Percentiles rank a stretch among this genome's conserved stretches.
These are phyloP conservation scores for Pandemis heparana DNA, from an alignment of 2,888 invertebrate genomes.

Conservation along the genomic window DNA sequence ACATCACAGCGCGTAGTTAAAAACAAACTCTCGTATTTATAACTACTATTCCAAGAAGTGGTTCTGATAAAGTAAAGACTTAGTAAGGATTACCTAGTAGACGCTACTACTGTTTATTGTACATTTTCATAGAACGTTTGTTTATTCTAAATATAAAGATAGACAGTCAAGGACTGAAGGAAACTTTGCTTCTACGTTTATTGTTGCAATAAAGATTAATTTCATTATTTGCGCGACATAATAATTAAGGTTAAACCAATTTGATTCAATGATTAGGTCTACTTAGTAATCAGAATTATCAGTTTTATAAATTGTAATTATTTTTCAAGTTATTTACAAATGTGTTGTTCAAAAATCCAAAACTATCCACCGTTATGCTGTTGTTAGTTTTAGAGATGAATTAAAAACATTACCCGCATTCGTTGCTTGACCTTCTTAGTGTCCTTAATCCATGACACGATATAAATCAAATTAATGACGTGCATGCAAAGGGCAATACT, in stretches of 20 bases:
- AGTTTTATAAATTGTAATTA: no score
- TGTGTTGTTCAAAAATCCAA: no score
- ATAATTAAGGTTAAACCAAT: background rate
- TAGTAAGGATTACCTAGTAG: background rate
- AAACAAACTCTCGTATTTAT: no score
- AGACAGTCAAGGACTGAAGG: background rate
- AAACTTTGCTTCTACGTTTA: background rate
- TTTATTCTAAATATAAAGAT: background rate
- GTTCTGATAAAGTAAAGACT: no score
- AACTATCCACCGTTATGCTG: no score
- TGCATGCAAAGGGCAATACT: conserved; percentile 48
- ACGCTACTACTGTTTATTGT: background rate
- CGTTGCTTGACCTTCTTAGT: conserved; percentile 50
- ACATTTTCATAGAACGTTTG: background rate
- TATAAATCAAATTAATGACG: conserved; percentile 50
- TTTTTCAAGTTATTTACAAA: no score
- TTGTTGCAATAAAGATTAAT: conserved; percentile 1
- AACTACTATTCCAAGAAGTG: no score
- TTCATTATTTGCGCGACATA: background rate
- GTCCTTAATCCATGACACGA: conserved; percentile 49
- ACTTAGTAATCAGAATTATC: no score
- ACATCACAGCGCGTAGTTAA: no score
- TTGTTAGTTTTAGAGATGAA: no score
- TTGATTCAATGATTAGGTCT: no score
- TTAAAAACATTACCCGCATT: conserved; percentile 48